Percentiles rank a stretch among this genome's conserved stretches.
Conservation (phyloP, 2,113 vertebrate genomes). For the Esox niger region DNA sequence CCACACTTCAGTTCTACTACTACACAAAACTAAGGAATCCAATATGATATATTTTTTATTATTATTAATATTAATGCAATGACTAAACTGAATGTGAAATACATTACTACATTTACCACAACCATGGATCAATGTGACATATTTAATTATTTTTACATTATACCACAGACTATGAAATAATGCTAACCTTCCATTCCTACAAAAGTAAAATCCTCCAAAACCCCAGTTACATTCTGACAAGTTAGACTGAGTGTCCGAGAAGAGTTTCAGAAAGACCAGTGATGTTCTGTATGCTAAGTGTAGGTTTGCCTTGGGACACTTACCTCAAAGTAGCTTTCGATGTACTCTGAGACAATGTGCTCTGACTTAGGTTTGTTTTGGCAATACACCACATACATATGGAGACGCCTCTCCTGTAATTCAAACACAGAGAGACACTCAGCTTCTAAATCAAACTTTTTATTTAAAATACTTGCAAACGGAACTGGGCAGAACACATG, state of each 20-base stretch:
- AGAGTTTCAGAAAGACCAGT: background rate
- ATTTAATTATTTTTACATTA: too few relatives aligned
- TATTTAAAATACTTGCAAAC: too few relatives aligned
- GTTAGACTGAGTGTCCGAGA: background rate
- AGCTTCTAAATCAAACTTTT: too few relatives aligned
- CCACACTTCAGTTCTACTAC: too few relatives aligned
- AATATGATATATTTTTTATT: too few relatives aligned
- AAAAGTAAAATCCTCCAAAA: too few relatives aligned
- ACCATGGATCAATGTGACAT: background rate
- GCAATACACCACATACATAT: conserved; percentile 95
- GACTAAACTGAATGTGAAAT: background rate
- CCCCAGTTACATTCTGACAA: too few relatives aligned
- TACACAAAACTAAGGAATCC: too few relatives aligned
- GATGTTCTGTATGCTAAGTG: background rate
- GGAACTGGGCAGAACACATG: too few relatives aligned
- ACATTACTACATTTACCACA: background rate
- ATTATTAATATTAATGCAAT: too few relatives aligned
- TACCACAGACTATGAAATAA: too few relatives aligned
- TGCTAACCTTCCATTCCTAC: too few relatives aligned
- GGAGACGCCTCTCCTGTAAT: conserved; percentile 84
- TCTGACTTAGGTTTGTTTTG: conserved; percentile 95
- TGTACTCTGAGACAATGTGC: conserved; percentile 90
- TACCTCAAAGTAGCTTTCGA: conserved; percentile 92
- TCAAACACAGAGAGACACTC: conserved; percentile 27
- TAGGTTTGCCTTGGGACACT: conserved; percentile 38